A percentile compares a stretch with the other conserved stretches of the same genome.
Conservation (phyloP, 2,113 vertebrate species). For the Syngnathus typhle region DNA sequence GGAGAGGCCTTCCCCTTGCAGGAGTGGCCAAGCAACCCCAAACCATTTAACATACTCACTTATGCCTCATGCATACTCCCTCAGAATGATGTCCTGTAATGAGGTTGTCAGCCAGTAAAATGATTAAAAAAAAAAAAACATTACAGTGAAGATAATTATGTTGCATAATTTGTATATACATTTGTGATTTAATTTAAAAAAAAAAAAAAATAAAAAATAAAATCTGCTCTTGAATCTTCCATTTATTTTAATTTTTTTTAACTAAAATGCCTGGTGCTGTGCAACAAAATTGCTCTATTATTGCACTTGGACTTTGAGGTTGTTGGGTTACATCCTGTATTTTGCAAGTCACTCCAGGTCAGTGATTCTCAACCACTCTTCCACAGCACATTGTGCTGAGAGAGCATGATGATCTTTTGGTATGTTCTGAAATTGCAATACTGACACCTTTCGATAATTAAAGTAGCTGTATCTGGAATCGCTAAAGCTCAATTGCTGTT, state of each 20-base stretch:
- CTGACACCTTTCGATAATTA: too few relatives aligned
- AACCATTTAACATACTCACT: slow-evolving; percentile 17
- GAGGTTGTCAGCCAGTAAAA: slow-evolving; percentile 11
- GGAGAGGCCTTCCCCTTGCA: slow-evolving; percentile 40
- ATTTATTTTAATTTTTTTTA: slow-evolving; percentile 22
- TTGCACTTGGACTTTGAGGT: slow-evolving; percentile 42
- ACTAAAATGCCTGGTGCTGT: slow-evolving; percentile 44
- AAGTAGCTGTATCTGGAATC: too few relatives aligned
- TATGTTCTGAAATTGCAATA: background rate
- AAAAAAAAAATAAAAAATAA: slow-evolving; percentile 20
- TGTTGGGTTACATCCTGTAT: slow-evolving; percentile 67
- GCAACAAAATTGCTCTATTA: slow-evolving; percentile 49
- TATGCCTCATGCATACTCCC: slow-evolving; percentile 22
- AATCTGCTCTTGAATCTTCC: slow-evolving; percentile 26
- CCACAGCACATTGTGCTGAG: background rate
- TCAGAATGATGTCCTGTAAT: slow-evolving; percentile 14
- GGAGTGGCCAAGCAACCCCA: slow-evolving; percentile 38
- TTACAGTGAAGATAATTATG: background rate
- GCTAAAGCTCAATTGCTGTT: too few relatives aligned
- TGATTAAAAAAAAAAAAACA: slow-evolving; percentile 10
- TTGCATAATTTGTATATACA: background rate
- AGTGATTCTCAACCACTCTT: background rate
- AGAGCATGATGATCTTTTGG: background rate
- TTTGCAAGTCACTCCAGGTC: slow-evolving; percentile 36
- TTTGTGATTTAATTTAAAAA: background rate